These are phyloP conservation scores for Stratiomys singularior DNA, from an alignment of 2,888 invertebrate genomes.

Conservation along the genomic window DNA sequence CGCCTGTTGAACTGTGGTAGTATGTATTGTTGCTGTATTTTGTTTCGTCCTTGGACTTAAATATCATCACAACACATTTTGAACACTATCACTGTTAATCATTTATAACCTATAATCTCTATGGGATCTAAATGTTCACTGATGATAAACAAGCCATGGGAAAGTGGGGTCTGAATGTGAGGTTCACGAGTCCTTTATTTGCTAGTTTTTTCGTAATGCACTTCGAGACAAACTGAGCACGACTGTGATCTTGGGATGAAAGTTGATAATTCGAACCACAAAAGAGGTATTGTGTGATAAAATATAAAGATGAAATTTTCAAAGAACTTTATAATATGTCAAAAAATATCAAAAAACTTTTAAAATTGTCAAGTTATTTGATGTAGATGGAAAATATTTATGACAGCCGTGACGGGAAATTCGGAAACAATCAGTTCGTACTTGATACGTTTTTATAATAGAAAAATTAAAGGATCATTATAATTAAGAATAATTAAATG, in stretches of 20 bases:
- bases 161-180: too few species aligned
- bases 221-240: not conserved
- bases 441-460: not conserved
- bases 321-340: constrained; percentile 34
- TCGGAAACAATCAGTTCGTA: not conserved
- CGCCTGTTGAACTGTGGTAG: not conserved
- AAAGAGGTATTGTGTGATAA: constrained; percentile 32
- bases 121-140: too few species aligned
- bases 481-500: too few species aligned
- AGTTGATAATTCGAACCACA: not conserved
- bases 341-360: constrained; percentile 38
- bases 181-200: too few species aligned
- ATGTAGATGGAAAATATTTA: not conserved
- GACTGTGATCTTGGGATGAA: not conserved
- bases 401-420: constrained; percentile 12
- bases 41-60: not conserved
- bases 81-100: not conserved
- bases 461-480: too few species aligned
- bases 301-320: constrained; percentile 38
- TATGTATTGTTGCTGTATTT: not conserved
- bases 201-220: too few species aligned
- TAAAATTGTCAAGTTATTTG: constrained; percentile 36
- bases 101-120: not conserved
- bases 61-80: not conserved
- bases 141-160: too few species aligned